Conservation (phyloP, 64 coral and sea anemone genomes). For the Pocillopora damicornis region DNA sequence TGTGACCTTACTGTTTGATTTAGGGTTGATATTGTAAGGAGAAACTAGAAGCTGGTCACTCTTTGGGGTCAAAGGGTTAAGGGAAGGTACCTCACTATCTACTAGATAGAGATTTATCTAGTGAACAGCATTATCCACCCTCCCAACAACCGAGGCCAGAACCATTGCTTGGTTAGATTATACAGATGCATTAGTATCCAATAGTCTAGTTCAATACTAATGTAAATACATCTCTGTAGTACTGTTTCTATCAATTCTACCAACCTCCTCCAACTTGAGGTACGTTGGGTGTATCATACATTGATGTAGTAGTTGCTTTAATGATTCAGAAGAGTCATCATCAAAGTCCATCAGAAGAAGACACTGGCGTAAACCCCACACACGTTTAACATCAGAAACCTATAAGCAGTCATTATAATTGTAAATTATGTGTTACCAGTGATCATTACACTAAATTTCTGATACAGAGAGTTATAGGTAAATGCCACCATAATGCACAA, state of each 20-base stretch:
- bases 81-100: too few species aligned
- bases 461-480: too few species aligned
- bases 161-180: too few species aligned
- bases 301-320: slow-evolving; percentile 82
- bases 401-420: slow-evolving; percentile 10
- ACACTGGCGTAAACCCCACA: slow-evolving; percentile 84
- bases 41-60: too few species aligned
- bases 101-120: too few species aligned
- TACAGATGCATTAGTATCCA: not conserved
- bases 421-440: too few species aligned
- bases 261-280: slow-evolving; percentile 86
- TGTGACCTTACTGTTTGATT: too few species aligned
- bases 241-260: not conserved
- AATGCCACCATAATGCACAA: too few species aligned
- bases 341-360: slow-evolving; percentile 93
- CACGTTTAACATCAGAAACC: slow-evolving; percentile 81
- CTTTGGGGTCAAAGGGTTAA: too few species aligned
- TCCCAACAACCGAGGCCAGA: too few species aligned
- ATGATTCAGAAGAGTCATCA: slow-evolving; percentile 76
- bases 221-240: not conserved
- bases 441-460: not conserved
- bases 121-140: too few species aligned
- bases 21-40: too few species aligned
- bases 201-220: not conserved
- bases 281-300: slow-evolving; percentile 88